Percentiles rank a stretch among this genome's conserved stretches.
These are phyloP conservation scores for Drosophila sulfurigaster DNA, from an alignment of 1,140 invertebrate genomes.

Conservation along the genomic window DNA sequence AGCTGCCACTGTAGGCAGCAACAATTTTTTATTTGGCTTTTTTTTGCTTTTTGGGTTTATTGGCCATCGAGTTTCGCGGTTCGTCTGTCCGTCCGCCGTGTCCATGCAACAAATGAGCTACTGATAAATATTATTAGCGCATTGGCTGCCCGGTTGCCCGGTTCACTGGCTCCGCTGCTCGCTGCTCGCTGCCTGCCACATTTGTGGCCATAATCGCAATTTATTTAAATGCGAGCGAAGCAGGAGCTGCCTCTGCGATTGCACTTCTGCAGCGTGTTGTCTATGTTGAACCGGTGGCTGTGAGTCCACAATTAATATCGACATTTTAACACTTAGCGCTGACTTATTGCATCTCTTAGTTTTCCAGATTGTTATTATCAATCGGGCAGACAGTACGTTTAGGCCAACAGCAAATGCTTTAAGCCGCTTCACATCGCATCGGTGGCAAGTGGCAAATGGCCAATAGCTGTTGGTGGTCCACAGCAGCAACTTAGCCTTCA, in stretches of 20 bases:
- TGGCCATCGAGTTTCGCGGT: constrained; percentile 48
- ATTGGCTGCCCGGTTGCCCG: constrained; percentile 47
- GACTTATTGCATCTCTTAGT: constrained; percentile 82
- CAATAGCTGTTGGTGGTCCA: constrained; percentile 40
- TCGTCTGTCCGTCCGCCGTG: constrained; percentile 11
- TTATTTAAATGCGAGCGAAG: constrained; percentile 72
- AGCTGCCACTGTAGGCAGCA: constrained; percentile 40
- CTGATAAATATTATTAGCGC: constrained; percentile 83
- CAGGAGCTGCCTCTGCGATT: constrained; percentile 28
- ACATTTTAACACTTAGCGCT: constrained; percentile 83
- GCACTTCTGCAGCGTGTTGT: constrained; percentile 15
- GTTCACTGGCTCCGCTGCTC: constrained; percentile 37
- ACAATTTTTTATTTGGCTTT: constrained; percentile 59
- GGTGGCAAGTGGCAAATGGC: constrained; percentile 31
- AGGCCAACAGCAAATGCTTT: constrained; percentile 10
- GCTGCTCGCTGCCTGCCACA: constrained; percentile 62
- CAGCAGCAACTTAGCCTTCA: constrained; percentile 33
- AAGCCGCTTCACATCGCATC: background rate
- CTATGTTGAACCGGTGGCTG: constrained; percentile 41
- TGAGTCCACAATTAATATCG: constrained; percentile 81
- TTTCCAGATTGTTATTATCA: constrained; percentile 78
- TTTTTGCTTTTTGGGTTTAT: constrained; percentile 58
- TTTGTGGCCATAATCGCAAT: constrained; percentile 81
- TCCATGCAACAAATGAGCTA: constrained; percentile 79
- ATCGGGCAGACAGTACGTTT: constrained; percentile 49